Base-by-base conservation (phyloP, 2,888 invertebrate genomes). In the Pristionchus fissidentatus region DNA sequence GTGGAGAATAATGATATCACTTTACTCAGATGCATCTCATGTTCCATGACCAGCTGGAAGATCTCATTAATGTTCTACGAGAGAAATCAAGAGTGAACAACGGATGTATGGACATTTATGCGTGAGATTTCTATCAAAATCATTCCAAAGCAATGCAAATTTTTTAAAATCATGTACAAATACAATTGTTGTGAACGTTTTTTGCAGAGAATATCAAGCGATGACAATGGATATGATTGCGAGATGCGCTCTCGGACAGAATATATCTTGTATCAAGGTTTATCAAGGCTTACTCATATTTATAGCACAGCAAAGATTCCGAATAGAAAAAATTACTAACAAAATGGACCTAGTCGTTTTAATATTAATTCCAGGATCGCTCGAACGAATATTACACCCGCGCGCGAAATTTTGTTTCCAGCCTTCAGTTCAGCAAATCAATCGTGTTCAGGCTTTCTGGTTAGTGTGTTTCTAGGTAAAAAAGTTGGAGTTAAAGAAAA, bases 11-110 rank as follows among this genome's bases (percentile, higher is more conserved):
- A n/a, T n/a, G n/a, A n/a, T n/a, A n/a, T n/a, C n/a, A n/a, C n/a
- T n/a, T n/a, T n/a, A n/a, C n/a, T 26, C 38, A 87, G 87, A 87
- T 87, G 87, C 83, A 83, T 60, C 79, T 55, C 15, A 73, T 84
- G 41, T 78, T 87, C 38, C 83, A 85, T 66, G 87, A 87, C 29
- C 83, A 70, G 29, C 13, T 83, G 49, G 83, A 49, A 29, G 41
- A 83, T 46, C 41, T 83, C 3, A 73, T 83, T 22, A 73, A 70
- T 15, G 73, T 38, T 1, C 15, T 83, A 0, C 32, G 26, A 22
- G 35, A 70, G 29, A 83, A 83, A 52, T 73, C 52, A 5, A 1
- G 29, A 38, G 29, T 52, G 0, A 52, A 70, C 43, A 43, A 41
- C n/a, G 83, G 83, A 35, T 22, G 4, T 26, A 70, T 52, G 70